These are phyloP conservation scores for Drosophila ironensis DNA, from an alignment of 1,140 invertebrate species.

Conservation along the genomic window DNA sequence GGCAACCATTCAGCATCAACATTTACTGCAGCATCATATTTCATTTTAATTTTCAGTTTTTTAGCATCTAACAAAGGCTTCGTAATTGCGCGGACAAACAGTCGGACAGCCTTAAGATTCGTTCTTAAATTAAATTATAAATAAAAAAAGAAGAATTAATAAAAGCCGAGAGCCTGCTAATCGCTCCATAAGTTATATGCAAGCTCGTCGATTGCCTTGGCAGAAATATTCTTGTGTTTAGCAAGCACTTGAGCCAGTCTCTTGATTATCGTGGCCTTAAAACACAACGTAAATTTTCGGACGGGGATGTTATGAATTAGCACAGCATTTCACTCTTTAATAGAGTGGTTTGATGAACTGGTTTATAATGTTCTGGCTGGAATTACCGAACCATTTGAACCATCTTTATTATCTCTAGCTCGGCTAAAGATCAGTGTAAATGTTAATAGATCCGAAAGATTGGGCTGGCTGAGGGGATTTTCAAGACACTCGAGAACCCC, in stretches of 20 bases:
- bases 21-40: slow-evolving; percentile 53
- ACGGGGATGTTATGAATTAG: slow-evolving; percentile 12
- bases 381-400: background rate
- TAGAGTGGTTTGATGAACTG: slow-evolving; percentile 7
- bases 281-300: slow-evolving; percentile 14
- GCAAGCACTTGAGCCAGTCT: slow-evolving; percentile 19
- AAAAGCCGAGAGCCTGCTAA: slow-evolving; percentile 24
- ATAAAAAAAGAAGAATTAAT: slow-evolving; percentile 17
- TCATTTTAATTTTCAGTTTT: slow-evolving; percentile 28
- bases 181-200: slow-evolving; percentile 50
- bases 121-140: slow-evolving; percentile 43
- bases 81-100: slow-evolving; percentile 35
- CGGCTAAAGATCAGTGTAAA: slow-evolving; percentile 9
- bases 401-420: background rate
- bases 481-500: background rate
- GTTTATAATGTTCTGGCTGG: slow-evolving; percentile 26
- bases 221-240: slow-evolving; percentile 47
- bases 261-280: slow-evolving; percentile 21
- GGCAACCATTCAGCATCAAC: slow-evolving; percentile 10
- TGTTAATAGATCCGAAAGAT: slow-evolving; percentile 12
- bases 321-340: slow-evolving; percentile 21
- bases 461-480: background rate
- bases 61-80: slow-evolving; percentile 27
- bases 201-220: slow-evolving; percentile 57
- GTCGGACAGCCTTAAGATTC: slow-evolving; percentile 14